phyloP scores from a whole-genome alignment of 2,888 invertebrate genomes.

The Hemaris fuciformis region DNA sequence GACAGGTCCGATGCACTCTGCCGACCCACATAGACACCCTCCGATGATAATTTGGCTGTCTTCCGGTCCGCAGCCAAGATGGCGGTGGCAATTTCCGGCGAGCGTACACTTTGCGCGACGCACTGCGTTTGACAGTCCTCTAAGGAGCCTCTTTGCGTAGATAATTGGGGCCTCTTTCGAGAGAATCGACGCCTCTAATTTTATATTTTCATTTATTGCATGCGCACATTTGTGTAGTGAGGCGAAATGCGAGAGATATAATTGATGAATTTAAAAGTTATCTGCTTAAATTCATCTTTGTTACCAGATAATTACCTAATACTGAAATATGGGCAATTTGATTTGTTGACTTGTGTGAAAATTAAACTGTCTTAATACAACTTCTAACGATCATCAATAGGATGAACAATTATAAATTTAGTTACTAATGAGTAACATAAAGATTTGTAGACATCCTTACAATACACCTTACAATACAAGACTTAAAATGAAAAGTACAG shows the following conservation, averaged over 20 bases:
- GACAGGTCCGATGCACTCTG: constrained; percentile 10
- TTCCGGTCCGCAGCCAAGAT: constrained; percentile 54
- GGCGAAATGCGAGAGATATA: not conserved
- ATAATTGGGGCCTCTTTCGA: constrained; percentile 39
- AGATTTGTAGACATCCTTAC: too few species aligned
- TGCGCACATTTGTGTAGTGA: not conserved
- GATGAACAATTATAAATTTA: too few species aligned
- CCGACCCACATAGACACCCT: constrained; percentile 12
- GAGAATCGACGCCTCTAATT: constrained; percentile 11
- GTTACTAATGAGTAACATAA: too few species aligned
- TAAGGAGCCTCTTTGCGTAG: constrained; percentile 34
- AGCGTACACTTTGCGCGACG: constrained; percentile 37
- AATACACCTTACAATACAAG: too few species aligned
- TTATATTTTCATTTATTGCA: constrained; percentile 15
- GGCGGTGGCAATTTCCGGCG: constrained; percentile 61
- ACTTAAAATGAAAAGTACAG: too few species aligned
- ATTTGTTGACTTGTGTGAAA: too few species aligned
- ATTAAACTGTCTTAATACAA: too few species aligned
- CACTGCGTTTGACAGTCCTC: constrained; percentile 54
- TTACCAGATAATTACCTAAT: too few species aligned
- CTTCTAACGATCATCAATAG: too few species aligned
- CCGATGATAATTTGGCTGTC: constrained; percentile 46
- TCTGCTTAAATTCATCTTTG: too few species aligned
- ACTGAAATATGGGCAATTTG: too few species aligned
- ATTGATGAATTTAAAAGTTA: not conserved